A percentile compares a stretch with the other conserved stretches of the same genome.
phyloP scores from a whole-genome alignment of 2,888 invertebrate genomes.

The Drosophila tripunctata region DNA sequence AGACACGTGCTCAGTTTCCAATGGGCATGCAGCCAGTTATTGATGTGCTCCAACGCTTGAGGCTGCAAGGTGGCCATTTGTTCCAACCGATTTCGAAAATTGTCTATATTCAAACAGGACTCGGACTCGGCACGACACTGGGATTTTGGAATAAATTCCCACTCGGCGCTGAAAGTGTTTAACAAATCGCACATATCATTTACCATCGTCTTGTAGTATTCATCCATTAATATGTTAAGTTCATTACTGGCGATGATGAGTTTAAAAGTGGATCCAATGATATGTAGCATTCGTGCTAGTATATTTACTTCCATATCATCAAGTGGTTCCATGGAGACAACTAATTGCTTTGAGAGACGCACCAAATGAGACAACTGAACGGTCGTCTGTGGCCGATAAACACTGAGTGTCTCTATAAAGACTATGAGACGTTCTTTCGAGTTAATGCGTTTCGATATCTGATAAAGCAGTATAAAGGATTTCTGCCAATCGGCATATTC shows the following conservation, averaged over 20 bases:
- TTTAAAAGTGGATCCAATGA: constrained; percentile 37
- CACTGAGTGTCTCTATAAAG: constrained; percentile 25
- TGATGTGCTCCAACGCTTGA: constrained; percentile 37
- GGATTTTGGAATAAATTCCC: constrained; percentile 52
- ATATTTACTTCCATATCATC: constrained; percentile 43
- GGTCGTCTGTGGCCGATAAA: constrained; percentile 35
- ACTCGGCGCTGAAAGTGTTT: constrained; percentile 41
- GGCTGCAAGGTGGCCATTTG: constrained; percentile 42
- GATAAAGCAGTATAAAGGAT: constrained; percentile 28
- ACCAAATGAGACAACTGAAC: constrained; percentile 40
- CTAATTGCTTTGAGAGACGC: constrained; percentile 23
- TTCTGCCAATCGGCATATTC: constrained; percentile 45
- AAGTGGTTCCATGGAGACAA: constrained; percentile 22
- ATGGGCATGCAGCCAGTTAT: constrained; percentile 44
- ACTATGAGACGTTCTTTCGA: constrained; percentile 31
- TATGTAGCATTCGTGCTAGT: constrained; percentile 32
- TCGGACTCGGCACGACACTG: constrained; percentile 51
- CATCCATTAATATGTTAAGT: constrained; percentile 29
- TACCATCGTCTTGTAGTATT: constrained; percentile 34
- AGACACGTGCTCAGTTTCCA: constrained; percentile 51
- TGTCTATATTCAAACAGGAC: constrained; percentile 47
- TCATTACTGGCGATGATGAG: constrained; percentile 29
- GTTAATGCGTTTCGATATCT: constrained; percentile 20
- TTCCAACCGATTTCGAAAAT: constrained; percentile 35
- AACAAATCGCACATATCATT: constrained; percentile 37